phyloP scores from a whole-genome alignment of 2,888 invertebrate species.

The Bombylius major region DNA sequence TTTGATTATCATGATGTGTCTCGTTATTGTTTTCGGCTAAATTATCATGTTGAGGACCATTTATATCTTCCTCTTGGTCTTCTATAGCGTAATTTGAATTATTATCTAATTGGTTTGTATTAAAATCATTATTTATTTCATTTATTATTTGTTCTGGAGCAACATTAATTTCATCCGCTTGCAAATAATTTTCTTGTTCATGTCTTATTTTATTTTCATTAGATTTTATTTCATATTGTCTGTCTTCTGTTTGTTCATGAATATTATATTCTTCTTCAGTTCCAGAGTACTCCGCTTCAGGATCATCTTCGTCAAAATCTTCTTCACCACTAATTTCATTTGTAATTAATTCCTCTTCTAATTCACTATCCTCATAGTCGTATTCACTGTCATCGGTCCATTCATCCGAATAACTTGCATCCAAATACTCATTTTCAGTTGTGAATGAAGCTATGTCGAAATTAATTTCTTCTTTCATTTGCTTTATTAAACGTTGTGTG shows the following conservation, averaged over 20 bases:
- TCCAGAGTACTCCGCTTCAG: slow-evolving; percentile 11
- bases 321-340: slow-evolving; percentile 15
- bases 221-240: slow-evolving; percentile 16
- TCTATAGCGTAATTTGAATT: too few relatives aligned
- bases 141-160: too few relatives aligned
- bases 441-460: slow-evolving; percentile 42
- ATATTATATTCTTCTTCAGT: slow-evolving; percentile 26
- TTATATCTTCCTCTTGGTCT: too few relatives aligned
- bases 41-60: too few relatives aligned
- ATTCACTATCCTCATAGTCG: slow-evolving; percentile 22
- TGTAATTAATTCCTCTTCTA: slow-evolving; percentile 24
- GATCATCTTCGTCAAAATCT: slow-evolving; percentile 4
- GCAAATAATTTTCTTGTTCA: too few relatives aligned
- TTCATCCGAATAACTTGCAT: slow-evolving; percentile 41
- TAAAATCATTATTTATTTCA: too few relatives aligned
- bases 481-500: slow-evolving; percentile 48
- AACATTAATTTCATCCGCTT: too few relatives aligned
- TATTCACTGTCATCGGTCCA: slow-evolving; percentile 36
- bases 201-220: slow-evolving; percentile 17
- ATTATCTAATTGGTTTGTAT: too few relatives aligned
- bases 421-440: slow-evolving; percentile 30
- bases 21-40: too few relatives aligned
- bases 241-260: slow-evolving; percentile 10
- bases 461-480: slow-evolving; percentile 53
- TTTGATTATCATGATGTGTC: too few relatives aligned